Evolutionary conservation across 2,113 vertebrate genomes (phyloP).

Genomic region (Lota lota): DNA sequence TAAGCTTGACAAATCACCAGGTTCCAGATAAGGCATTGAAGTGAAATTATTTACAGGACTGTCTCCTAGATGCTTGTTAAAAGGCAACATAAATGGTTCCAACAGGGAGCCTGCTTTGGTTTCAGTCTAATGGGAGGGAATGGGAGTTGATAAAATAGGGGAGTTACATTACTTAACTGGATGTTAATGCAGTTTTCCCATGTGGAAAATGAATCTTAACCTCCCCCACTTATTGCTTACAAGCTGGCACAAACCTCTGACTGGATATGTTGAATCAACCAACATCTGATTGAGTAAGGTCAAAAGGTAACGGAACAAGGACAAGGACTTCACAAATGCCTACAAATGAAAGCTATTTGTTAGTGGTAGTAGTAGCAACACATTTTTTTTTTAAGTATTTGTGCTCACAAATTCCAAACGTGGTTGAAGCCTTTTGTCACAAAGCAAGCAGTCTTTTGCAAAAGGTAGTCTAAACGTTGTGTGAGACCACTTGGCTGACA

Average conservation of each 20-base stretch:
- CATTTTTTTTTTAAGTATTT: no score
- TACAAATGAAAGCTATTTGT: conserved; percentile 38
- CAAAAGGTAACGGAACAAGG: conserved; percentile 38
- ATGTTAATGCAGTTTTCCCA: not conserved
- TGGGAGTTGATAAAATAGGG: conserved; percentile 19
- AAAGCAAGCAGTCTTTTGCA: not conserved
- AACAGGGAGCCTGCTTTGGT: conserved; percentile 14
- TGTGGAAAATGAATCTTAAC: conserved; percentile 17
- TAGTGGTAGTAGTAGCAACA: no score
- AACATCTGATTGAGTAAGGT: conserved; percentile 25
- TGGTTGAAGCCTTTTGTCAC: conserved; percentile 36
- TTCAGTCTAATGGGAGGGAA: conserved; percentile 11
- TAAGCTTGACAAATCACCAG: conserved; percentile 51
- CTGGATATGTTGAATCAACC: conserved; percentile 24
- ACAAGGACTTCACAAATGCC: conserved; percentile 42
- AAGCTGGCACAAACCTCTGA: not conserved
- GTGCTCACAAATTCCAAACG: conserved; percentile 45
- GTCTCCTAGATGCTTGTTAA: conserved; percentile 23
- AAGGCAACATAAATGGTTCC: conserved; percentile 23
- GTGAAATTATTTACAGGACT: conserved; percentile 32
- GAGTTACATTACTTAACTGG: not conserved
- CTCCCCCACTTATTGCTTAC: no score
- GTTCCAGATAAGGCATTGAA: conserved; percentile 41
- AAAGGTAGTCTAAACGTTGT: not conserved
- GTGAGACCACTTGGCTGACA: not conserved